These are phyloP conservation scores for Diachasma alloeum DNA, from an alignment of 1,140 invertebrate species.

Conservation along the genomic window DNA sequence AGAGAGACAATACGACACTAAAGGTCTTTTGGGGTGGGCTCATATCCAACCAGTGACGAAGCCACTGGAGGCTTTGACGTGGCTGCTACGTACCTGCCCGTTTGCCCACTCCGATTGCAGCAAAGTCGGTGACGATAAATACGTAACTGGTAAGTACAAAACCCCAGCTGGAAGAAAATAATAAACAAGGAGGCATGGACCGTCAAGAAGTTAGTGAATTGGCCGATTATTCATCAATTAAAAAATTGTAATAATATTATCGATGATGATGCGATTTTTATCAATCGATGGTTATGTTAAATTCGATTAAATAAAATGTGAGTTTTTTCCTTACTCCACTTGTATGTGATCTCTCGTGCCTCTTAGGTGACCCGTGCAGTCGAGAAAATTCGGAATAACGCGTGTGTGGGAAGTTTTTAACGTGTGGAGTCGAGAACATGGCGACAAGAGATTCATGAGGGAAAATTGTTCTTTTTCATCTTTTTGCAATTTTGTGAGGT, in stretches of 20 bases:
- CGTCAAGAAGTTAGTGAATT: constrained; percentile 43
- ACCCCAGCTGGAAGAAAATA: constrained; percentile 73
- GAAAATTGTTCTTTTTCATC: neutral
- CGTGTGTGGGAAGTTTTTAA: neutral
- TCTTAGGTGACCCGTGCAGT: neutral
- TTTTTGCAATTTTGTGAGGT: neutral
- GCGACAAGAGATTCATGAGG: neutral
- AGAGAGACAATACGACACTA: constrained; percentile 9
- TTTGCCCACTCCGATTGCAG: constrained; percentile 91
- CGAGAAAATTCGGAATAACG: neutral
- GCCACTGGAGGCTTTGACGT: constrained; percentile 89
- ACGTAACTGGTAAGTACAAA: constrained; percentile 89
- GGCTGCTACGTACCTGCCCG: constrained; percentile 90
- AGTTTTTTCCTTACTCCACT: neutral
- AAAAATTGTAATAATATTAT: neutral
- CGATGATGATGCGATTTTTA: neutral
- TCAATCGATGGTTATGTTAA: neutral
- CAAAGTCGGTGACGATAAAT: constrained; percentile 93
- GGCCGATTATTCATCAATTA: neutral
- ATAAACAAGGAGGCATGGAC: constrained; percentile 71
- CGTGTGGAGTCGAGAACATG: neutral
- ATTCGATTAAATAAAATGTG: neutral
- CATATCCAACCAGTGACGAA: constrained; percentile 79
- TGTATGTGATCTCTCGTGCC: neutral
- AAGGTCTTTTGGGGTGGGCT: constrained; percentile 62